Conservation (phyloP, 2,888 invertebrate genomes). For the Apodemia mormo region DNA sequence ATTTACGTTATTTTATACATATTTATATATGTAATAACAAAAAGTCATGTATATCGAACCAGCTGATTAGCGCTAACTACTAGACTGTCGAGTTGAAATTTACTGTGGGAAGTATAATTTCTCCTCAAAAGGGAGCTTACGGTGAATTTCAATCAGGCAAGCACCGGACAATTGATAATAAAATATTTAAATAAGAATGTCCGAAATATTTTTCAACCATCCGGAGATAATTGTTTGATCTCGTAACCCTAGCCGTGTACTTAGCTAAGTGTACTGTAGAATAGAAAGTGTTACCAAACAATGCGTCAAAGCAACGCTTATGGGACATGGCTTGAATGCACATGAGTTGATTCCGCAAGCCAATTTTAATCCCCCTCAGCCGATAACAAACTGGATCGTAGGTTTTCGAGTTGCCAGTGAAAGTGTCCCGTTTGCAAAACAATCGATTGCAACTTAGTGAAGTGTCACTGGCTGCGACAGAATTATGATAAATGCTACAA, state of each 20-base stretch:
- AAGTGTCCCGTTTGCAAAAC: conserved; percentile 72
- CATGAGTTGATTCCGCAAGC: conserved; percentile 57
- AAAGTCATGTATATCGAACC: too few relatives aligned
- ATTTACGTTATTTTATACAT: too few relatives aligned
- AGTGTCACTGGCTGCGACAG: conserved; percentile 61
- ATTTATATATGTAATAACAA: too few relatives aligned
- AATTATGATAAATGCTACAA: conserved; percentile 58
- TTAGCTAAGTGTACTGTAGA: conserved; percentile 39
- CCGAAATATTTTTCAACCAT: too few relatives aligned
- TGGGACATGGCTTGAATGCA: conserved; percentile 61
- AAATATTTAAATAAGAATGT: too few relatives aligned
- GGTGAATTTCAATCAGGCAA: too few relatives aligned
- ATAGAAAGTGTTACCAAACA: conserved; percentile 71
- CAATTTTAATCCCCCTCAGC: conserved; percentile 58
- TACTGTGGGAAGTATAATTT: too few relatives aligned
- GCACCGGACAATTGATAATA: too few relatives aligned
- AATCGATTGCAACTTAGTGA: conserved; percentile 67
- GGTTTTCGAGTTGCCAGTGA: conserved; percentile 67
- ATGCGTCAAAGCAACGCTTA: conserved; percentile 61
- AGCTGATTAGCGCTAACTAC: too few relatives aligned
- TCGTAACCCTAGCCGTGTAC: background rate
- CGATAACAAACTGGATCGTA: conserved; percentile 66
- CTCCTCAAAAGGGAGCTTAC: too few relatives aligned
- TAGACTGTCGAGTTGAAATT: too few relatives aligned
- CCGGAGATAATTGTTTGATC: background rate